Evolutionary conservation across 2,113 vertebrate species (phyloP).

Genomic region (Plecturocebus donacophilus): DNA sequence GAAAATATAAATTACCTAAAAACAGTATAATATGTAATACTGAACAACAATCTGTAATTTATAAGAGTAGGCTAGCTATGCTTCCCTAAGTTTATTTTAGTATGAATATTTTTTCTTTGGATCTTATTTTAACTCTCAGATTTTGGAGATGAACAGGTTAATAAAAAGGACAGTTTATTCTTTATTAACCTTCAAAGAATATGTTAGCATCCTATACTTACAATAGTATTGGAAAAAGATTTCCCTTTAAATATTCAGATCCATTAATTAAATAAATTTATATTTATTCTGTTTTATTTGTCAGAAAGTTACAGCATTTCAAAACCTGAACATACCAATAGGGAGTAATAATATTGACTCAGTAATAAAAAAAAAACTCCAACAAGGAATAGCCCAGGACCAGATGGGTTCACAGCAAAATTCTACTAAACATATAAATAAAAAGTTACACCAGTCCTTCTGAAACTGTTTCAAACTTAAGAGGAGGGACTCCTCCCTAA

Average conservation of each 20-base stretch:
- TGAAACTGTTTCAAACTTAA: too few relatives aligned
- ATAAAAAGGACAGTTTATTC: neutral
- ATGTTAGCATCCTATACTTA: neutral
- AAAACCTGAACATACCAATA: too few relatives aligned
- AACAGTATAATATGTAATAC: neutral
- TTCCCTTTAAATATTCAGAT: neutral
- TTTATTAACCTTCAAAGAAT: neutral
- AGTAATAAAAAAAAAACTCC: too few relatives aligned
- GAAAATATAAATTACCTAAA: neutral
- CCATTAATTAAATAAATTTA: neutral
- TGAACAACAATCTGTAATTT: neutral
- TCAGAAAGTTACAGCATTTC: neutral
- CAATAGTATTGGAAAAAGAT: neutral
- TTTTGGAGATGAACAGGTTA: neutral
- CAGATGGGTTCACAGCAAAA: too few relatives aligned
- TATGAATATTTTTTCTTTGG: neutral
- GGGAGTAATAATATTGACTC: too few relatives aligned
- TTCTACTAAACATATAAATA: too few relatives aligned
- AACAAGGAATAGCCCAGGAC: too few relatives aligned
- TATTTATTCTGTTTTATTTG: neutral
- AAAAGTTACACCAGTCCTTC: too few relatives aligned
- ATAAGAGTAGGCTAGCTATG: neutral
- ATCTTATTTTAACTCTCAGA: neutral
- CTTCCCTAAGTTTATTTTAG: neutral
- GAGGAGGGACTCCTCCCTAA: too few relatives aligned